Evolutionary conservation across 2,888 invertebrate genomes (phyloP).

Genomic region (Drosophila acutilabella): DNA sequence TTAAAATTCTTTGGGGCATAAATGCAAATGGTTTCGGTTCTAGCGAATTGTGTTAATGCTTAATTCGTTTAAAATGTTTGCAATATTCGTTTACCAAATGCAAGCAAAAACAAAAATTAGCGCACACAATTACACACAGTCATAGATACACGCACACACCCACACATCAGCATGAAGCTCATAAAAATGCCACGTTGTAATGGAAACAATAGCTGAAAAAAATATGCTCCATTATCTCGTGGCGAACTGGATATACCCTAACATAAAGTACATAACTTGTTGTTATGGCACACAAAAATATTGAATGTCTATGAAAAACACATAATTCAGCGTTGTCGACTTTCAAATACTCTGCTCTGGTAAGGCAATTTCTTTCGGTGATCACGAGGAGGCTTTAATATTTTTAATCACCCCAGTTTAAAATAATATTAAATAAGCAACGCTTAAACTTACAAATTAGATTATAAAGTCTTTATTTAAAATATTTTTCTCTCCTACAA

Average conservation of each 20-base stretch:
- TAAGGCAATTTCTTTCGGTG: too few relatives aligned
- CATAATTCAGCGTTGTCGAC: too few relatives aligned
- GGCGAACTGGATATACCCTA: slow-evolving; percentile 31
- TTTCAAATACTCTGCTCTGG: too few relatives aligned
- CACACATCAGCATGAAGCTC: slow-evolving; percentile 22
- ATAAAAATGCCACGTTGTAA: slow-evolving; percentile 50
- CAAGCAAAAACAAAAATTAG: slow-evolving; percentile 46
- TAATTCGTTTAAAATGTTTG: slow-evolving; percentile 67
- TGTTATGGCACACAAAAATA: background rate
- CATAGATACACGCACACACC: slow-evolving; percentile 14
- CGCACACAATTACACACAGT: slow-evolving; percentile 38
- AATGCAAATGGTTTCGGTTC: slow-evolving; percentile 56
- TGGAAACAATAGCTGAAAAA: slow-evolving; percentile 36
- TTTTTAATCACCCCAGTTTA: too few relatives aligned
- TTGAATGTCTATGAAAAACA: background rate
- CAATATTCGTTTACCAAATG: slow-evolving; percentile 47
- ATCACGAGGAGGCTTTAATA: too few relatives aligned
- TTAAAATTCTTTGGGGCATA: slow-evolving; percentile 58
- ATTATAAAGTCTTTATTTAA: too few relatives aligned
- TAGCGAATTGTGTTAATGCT: slow-evolving; percentile 66
- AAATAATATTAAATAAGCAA: too few relatives aligned
- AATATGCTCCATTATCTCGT: background rate
- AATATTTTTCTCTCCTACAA: background rate
- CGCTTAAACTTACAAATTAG: too few relatives aligned
- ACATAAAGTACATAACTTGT: background rate